Conservation (phyloP, 2,888 invertebrate species). For the Gnatocerus cornutus region DNA sequence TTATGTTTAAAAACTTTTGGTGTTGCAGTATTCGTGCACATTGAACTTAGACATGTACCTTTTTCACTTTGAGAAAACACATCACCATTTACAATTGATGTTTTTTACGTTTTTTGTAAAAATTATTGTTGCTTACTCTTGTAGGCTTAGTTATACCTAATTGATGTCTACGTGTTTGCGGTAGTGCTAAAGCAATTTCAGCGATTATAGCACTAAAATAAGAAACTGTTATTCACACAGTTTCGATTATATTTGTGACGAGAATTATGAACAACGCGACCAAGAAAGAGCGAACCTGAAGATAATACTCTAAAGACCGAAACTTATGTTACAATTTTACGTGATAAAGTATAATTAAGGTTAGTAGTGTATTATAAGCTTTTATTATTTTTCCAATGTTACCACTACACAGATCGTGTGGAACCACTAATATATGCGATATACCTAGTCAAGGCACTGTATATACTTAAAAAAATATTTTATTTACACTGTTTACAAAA, state of each 20-base stretch:
- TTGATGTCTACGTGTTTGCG: slow-evolving; percentile 26
- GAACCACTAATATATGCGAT: slow-evolving; percentile 65
- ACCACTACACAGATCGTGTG: slow-evolving; percentile 66
- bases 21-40: slow-evolving; percentile 37
- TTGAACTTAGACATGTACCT: slow-evolving; percentile 26
- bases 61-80: slow-evolving; percentile 39
- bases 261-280: slow-evolving; percentile 35
- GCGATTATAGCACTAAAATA: slow-evolving; percentile 15
- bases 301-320: slow-evolving; percentile 54
- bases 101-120: slow-evolving; percentile 47
- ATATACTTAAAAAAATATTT: slow-evolving; percentile 62
- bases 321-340: slow-evolving; percentile 55
- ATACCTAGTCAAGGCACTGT: slow-evolving; percentile 70
- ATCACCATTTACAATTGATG: slow-evolving; percentile 33
- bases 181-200: slow-evolving; percentile 21
- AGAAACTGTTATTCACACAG: slow-evolving; percentile 6
- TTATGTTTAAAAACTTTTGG: slow-evolving; percentile 39
- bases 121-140: slow-evolving; percentile 44
- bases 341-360: slow-evolving; percentile 54
- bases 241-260: slow-evolving; percentile 32
- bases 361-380: slow-evolving; percentile 50
- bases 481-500: slow-evolving; percentile 65
- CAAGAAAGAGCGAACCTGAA: slow-evolving; percentile 51
- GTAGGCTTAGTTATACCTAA: slow-evolving; percentile 40
- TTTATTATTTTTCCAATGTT: slow-evolving; percentile 64